phyloP scores from a whole-genome alignment of 1,140 invertebrate species.

The Nymphalis io region DNA sequence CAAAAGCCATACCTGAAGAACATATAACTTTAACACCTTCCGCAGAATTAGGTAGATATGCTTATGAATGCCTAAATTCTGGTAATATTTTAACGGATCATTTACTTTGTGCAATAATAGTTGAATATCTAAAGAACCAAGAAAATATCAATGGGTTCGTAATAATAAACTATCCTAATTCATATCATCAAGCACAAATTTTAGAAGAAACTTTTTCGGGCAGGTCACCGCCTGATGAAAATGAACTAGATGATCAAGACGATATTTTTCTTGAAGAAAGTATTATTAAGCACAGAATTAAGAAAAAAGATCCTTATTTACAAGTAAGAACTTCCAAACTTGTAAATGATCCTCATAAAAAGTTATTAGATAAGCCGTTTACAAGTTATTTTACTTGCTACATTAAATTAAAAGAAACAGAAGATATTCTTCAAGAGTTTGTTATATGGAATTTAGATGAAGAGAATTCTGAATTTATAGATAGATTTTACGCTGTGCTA shows the following conservation, averaged over 20 bases:
- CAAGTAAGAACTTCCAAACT: conserved; percentile 71
- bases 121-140: conserved; percentile 82
- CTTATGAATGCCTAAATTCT: conserved; percentile 77
- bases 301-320: conserved; percentile 62
- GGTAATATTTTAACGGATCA: conserved; percentile 81
- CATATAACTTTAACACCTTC: conserved; percentile 74
- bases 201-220: conserved; percentile 81
- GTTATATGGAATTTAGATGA: conserved; percentile 69
- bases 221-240: conserved; percentile 53
- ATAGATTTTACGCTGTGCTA: conserved; percentile 81
- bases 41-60: conserved; percentile 81
- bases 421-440: conserved; percentile 69
- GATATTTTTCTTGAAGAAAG: conserved; percentile 77
- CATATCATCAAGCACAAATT: conserved; percentile 80
- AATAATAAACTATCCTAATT: conserved; percentile 83
- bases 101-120: conserved; percentile 79
- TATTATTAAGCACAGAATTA: conserved; percentile 64
- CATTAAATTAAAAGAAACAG: conserved; percentile 75
- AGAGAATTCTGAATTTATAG: conserved; percentile 77
- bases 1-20: conserved; percentile 81
- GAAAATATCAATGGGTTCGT: conserved; percentile 81
- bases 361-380: conserved; percentile 54
- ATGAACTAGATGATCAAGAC: conserved; percentile 57
- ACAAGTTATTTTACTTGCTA: conserved; percentile 82
- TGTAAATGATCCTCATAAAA: conserved; percentile 73